Base-by-base conservation (phyloP, 2,113 vertebrate species). In the Perca schrenkii region DNA sequence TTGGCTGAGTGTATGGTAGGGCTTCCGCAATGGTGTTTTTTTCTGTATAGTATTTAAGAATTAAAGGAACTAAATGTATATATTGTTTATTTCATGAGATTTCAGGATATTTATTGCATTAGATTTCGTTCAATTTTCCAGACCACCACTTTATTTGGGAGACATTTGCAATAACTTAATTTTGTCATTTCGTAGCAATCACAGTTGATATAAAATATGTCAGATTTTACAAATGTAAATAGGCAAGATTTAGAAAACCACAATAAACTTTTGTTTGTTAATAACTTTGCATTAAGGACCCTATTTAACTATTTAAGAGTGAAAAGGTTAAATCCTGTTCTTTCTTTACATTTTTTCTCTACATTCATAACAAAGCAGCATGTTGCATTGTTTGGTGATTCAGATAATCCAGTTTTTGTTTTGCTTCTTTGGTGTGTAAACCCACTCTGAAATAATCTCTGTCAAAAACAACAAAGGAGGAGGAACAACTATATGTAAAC, bases 1-100 rank as follows among this genome's bases (percentile, higher is more conserved):
- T 86, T 68, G 14, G 47, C 46, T 70, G 5, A 25, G 14, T 40
- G 70, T 36, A 62, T 76, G 16, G 15, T 15, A 25, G 31, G 46
- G 56, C 47, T 21, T 47, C 8, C 34, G 15, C 25, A 31, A 60
- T 10, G 12, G 52, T 50, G 8, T 22, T 46, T 65, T n/a, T 52
- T 63, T 69, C 3, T 43, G 8, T 34, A 14, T 63, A 28, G 2
- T 69, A 36, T 64, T 69, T 58, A 63, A 74, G 19, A 31, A 78
- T 52, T 16, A 50, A 2, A 25, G 40, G 47, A 53, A 54, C n/a
- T 13, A 19, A 40, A 50, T 58, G 0, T 21, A n/a, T 58, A 36
- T 40, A 64, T 40, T 11, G 2, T 8, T 36, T 13, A 10, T 40
- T 40, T 31, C 8, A 43, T 49, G 22, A 34, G 15, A 36, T 36